These are phyloP conservation scores for Campodea augens DNA, from an alignment of 1,140 invertebrate genomes.

Conservation along the genomic window DNA sequence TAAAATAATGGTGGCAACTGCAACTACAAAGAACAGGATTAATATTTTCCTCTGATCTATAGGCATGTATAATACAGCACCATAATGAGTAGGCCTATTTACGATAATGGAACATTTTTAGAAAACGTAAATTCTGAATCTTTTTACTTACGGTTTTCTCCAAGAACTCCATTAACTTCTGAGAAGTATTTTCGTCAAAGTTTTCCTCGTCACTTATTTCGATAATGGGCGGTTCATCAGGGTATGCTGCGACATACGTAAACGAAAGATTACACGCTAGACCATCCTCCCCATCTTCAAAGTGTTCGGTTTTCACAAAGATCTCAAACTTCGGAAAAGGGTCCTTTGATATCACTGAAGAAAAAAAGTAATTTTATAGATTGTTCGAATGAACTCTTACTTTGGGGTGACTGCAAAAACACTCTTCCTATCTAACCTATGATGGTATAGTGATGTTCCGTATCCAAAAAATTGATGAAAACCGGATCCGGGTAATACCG, in stretches of 20 bases:
- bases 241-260: conserved; percentile 68
- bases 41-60: neutral
- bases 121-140: conserved; percentile 25
- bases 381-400: too few species aligned
- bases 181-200: conserved; percentile 47
- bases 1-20: conserved; percentile 1
- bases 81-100: conserved; percentile 3
- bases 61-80: neutral
- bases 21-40: conserved; percentile 4
- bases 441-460: too few species aligned
- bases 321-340: too few species aligned
- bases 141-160: conserved; percentile 43
- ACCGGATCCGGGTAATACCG: too few species aligned
- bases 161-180: conserved; percentile 36
- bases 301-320: too few species aligned
- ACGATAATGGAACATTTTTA: conserved; percentile 3
- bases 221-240: conserved; percentile 62
- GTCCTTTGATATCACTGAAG: too few species aligned
- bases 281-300: conserved; percentile 40
- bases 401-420: too few species aligned
- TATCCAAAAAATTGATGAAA: too few species aligned
- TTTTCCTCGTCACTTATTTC: conserved; percentile 61
- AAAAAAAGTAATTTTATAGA: too few species aligned
- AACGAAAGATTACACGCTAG: conserved; percentile 53
- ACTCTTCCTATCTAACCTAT: too few species aligned